Evolutionary conservation across 1,140 invertebrate species (phyloP), one percentile per base, ranked within the genome.

Genomic region (Cryptotermes secundus): DNA sequence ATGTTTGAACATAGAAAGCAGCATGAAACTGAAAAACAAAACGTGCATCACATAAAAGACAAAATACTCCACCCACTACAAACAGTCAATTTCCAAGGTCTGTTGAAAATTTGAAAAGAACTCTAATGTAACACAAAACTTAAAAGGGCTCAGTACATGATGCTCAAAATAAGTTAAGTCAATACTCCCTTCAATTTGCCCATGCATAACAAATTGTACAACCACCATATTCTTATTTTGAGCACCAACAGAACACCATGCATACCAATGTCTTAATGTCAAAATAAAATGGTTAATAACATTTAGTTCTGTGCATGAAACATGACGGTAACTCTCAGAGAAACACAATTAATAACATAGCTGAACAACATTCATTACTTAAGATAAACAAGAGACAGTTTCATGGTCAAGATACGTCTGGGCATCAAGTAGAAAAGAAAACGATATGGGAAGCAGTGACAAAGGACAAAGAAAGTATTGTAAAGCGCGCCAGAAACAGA

Each of bases 141-240:
- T 72, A 72, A 72, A 72, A 72, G 59, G 59, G 59, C 59, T 72
- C 59, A 72, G 59, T n/a, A 72, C n/a, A 26, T 72, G 59, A 1
- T 72, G 59, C 59, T 72, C 59, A 72, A 72, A 72, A 72, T 72
- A 72, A 72, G 59, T 9, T 1, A 72, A 72, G 31, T 31, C n/a
- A 3, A 72, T 12, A 72, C 31, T 31, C n/a, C n/a, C 0, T 59
- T 26, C 59, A 72, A 31, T 72, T 0, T 72, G 7, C 14, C 59
- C n/a, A 31, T n/a, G 6, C 0, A n/a, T 72, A 72, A 31, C n/a
- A n/a, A 10, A 72, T 14, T 72, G 59, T 31, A 16, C 81, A 42
- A 82, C 81, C 81, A 82, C 81, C 81, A 45, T 4, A 35, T 36
- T 81, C 26, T 45, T 49, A 82, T 82, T 82, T 45, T 31, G 81